Evolutionary conservation across 2,888 invertebrate genomes (phyloP).

Genomic region (Lissonota sp.): DNA sequence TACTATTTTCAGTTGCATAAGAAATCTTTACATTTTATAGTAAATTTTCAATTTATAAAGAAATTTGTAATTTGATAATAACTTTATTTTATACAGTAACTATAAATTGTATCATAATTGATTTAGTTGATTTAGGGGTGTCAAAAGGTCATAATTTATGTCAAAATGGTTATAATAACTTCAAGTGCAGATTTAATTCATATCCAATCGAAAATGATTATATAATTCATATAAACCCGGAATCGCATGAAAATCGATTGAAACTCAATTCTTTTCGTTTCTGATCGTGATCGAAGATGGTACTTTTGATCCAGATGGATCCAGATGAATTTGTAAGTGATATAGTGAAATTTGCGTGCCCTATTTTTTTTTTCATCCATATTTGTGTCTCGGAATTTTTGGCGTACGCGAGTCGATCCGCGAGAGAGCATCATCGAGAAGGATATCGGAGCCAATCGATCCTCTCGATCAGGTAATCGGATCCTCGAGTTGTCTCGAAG

Average conservation of each 20-base stretch:
- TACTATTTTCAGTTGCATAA: no score
- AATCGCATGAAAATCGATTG: no score
- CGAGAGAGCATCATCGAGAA: conserved; percentile 53
- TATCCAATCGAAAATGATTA: background rate
- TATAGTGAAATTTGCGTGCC: background rate
- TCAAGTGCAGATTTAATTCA: no score
- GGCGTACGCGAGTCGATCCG: conserved; percentile 83
- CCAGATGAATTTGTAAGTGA: background rate
- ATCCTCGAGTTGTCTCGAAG: conserved; percentile 64
- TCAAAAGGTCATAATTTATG: no score
- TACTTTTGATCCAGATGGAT: background rate
- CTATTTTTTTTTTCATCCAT: background rate
- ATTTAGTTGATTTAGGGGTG: no score
- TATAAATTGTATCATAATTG: no score
- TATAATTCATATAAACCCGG: background rate
- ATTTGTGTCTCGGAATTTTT: conserved; percentile 55
- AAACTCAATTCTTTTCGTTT: no score
- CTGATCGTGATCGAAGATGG: background rate
- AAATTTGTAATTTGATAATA: no score
- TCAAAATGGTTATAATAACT: no score
- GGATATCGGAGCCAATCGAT: conserved; percentile 64
- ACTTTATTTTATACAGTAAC: no score
- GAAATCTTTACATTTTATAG: no score
- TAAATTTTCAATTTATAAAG: no score
- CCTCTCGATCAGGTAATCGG: conserved; percentile 70